A percentile compares a stretch with the other conserved stretches of the same genome.
Conservation (phyloP, 2,797 vertebrate genomes). For the Prunella strophiata region DNA sequence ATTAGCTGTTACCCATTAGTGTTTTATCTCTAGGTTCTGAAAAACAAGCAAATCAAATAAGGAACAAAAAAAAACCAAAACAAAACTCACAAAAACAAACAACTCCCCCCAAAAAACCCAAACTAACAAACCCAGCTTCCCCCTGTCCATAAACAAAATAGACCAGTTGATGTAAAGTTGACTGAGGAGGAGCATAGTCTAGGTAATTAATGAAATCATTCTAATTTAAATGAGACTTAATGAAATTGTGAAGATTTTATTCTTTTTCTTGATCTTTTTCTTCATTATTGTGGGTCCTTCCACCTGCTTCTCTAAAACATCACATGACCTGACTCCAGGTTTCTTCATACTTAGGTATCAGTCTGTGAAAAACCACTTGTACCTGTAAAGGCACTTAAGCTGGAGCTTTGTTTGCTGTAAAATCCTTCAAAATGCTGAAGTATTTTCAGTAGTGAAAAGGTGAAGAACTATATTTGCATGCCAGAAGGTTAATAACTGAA, state of each 20-base stretch:
- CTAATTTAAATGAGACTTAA: neutral
- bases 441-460: neutral
- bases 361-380: neutral
- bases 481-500: neutral
- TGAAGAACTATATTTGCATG: neutral
- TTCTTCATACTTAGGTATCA: neutral
- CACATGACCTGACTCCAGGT: neutral
- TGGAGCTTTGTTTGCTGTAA: neutral
- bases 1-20: neutral
- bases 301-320: neutral
- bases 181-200: neutral
- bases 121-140: neutral
- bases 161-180: neutral
- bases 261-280: neutral
- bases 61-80: neutral
- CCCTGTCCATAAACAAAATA: neutral
- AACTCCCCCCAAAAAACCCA: accelerated
- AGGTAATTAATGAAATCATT: neutral
- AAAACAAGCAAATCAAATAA: neutral
- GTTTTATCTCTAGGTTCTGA: neutral
- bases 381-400: neutral
- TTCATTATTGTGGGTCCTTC: neutral
- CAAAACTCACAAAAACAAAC: neutral
- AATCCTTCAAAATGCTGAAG: neutral
- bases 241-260: neutral